phyloP scores from a whole-genome alignment of 2,113 vertebrate genomes.

The Orthochromis indermauri region DNA sequence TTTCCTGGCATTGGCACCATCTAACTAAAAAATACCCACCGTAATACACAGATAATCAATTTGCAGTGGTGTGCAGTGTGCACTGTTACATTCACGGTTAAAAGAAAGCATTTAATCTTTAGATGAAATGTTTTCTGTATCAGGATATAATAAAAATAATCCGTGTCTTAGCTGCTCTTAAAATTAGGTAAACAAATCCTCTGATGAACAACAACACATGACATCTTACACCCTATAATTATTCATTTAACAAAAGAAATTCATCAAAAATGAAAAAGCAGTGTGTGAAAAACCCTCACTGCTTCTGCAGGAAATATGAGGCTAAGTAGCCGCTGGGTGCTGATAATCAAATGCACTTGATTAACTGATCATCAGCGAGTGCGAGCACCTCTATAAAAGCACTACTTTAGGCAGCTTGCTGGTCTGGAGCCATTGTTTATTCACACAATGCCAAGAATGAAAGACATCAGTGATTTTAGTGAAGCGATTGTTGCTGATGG shows the following conservation, averaged over 20 bases:
- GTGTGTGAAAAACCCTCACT: background rate
- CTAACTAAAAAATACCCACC: constrained; percentile 56
- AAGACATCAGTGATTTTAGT: background rate
- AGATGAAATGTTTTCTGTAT: background rate
- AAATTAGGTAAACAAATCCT: background rate
- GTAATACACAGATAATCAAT: constrained; percentile 49
- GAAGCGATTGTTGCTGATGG: background rate
- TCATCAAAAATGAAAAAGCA: background rate
- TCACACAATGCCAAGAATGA: background rate
- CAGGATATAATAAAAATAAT: background rate
- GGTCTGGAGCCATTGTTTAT: background rate
- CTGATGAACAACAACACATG: background rate
- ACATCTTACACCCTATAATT: background rate
- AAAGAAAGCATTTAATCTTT: background rate
- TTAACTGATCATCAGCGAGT: background rate
- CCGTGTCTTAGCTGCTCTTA: background rate
- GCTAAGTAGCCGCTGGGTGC: background rate
- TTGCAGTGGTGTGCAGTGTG: background rate
- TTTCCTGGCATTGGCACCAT: background rate
- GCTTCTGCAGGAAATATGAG: background rate
- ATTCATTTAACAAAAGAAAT: background rate
- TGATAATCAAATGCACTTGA: background rate
- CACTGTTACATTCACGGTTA: background rate
- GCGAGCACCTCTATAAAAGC: background rate
- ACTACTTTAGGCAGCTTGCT: background rate